Percentiles rank a stretch among this genome's conserved stretches.
These are phyloP conservation scores for Pedetes capensis DNA, from an alignment of 2,113 vertebrate species.

Conservation along the genomic window DNA sequence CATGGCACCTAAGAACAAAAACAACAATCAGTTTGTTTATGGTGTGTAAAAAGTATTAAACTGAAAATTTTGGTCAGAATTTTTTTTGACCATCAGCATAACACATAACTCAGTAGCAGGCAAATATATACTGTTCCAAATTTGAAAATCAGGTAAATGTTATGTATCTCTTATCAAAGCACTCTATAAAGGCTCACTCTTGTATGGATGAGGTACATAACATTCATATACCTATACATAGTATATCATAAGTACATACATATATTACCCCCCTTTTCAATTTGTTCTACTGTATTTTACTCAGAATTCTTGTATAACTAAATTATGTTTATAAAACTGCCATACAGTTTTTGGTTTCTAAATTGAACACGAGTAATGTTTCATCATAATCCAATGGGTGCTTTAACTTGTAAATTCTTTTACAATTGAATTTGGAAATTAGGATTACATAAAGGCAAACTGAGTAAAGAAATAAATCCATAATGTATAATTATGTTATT, in stretches of 20 bases:
- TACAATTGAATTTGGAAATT: background rate
- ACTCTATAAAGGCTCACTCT: background rate
- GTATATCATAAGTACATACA: background rate
- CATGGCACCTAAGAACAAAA: no score
- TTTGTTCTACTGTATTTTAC: background rate
- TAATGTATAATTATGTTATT: background rate
- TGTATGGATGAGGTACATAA: background rate
- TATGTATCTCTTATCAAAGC: background rate
- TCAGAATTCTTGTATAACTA: background rate
- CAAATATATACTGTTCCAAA: background rate
- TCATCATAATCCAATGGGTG: background rate
- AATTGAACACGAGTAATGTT: background rate
- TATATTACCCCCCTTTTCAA: background rate
- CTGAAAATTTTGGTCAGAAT: background rate
- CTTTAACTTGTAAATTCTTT: background rate
- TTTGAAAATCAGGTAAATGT: background rate
- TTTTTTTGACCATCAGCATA: background rate
- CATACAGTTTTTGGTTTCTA: background rate
- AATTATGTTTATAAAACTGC: background rate
- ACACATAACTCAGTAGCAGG: background rate
- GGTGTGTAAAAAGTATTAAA: background rate
- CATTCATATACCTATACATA: background rate
- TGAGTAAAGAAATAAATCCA: background rate
- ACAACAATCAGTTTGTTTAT: background rate
- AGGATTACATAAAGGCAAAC: background rate